Conservation (phyloP, 2,113 vertebrate species). For the Dissostichus mawsoni region DNA sequence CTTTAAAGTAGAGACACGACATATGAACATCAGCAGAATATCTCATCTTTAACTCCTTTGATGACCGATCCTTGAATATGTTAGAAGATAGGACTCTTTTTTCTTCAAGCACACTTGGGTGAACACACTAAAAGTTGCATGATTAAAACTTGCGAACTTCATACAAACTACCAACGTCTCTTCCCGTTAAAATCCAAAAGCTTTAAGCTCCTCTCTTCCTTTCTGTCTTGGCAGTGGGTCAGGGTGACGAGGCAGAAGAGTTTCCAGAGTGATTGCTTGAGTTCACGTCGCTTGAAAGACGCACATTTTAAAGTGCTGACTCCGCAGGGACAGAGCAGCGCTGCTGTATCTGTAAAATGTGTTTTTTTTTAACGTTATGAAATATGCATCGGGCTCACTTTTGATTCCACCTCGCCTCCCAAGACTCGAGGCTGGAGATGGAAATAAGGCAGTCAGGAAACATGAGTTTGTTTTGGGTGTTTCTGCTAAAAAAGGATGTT, state of each 20-base stretch:
- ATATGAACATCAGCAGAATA: too few species aligned
- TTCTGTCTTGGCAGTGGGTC: slow-evolving; percentile 31
- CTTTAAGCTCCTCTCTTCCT: background rate
- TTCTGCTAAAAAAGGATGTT: background rate
- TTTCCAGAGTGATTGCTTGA: slow-evolving; percentile 4
- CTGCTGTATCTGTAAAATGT: background rate
- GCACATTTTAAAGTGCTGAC: slow-evolving; percentile 52
- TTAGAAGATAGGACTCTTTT: too few species aligned
- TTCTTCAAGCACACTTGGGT: too few species aligned
- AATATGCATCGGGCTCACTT: slow-evolving; percentile 29
- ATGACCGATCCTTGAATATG: too few species aligned
- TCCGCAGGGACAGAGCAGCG: background rate
- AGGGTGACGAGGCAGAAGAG: slow-evolving; percentile 33
- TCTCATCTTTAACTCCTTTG: too few species aligned
- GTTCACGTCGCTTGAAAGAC: background rate
- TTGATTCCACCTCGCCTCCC: slow-evolving; percentile 31
- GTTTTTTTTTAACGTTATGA: slow-evolving; percentile 23
- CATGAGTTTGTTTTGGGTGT: background rate
- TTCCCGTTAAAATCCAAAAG: background rate
- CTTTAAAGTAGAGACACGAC: too few species aligned
- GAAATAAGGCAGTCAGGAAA: slow-evolving; percentile 1
- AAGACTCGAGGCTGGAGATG: background rate
- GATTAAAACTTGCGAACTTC: slow-evolving; percentile 2
- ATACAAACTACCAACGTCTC: background rate
- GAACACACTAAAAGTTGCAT: background rate